Evolutionary conservation across 2,888 invertebrate species (phyloP).

Genomic region (Sarcophaga caerulescens): DNA sequence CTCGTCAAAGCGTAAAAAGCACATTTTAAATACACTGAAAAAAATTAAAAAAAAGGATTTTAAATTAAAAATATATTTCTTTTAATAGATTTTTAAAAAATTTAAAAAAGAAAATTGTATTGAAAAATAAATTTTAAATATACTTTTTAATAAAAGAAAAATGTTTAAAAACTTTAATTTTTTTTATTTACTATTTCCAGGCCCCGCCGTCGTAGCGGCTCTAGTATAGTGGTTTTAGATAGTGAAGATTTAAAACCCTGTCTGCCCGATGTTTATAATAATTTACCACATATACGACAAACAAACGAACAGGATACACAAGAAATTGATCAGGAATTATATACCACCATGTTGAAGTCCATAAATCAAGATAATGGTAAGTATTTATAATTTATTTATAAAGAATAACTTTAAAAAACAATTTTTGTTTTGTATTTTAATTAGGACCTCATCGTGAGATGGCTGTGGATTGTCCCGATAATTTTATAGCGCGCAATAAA

Average conservation of each 20-base stretch:
- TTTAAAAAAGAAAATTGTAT: too few relatives aligned
- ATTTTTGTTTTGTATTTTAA: not conserved
- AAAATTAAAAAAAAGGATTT: too few relatives aligned
- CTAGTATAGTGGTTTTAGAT: constrained; percentile 91
- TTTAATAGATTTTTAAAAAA: too few relatives aligned
- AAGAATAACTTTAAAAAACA: not conserved
- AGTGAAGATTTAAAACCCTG: constrained; percentile 85
- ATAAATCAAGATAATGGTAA: constrained; percentile 85
- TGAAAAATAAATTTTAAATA: too few relatives aligned
- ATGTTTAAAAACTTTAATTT: not conserved
- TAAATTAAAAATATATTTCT: too few relatives aligned
- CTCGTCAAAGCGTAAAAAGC: too few relatives aligned
- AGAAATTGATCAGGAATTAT: constrained; percentile 86
- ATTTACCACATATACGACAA: constrained; percentile 81
- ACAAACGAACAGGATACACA: constrained; percentile 82
- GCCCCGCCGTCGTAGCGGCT: constrained; percentile 90
- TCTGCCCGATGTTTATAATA: constrained; percentile 83
- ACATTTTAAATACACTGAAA: too few relatives aligned
- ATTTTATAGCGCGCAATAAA: constrained; percentile 94
- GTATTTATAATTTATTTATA: constrained; percentile 64
- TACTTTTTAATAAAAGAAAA: not conserved
- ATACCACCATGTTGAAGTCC: constrained; percentile 86
- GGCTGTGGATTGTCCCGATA: constrained; percentile 99
- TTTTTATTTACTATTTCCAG: constrained; percentile 80
- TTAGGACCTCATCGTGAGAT: constrained; percentile 96